Percentiles rank a stretch among this genome's conserved stretches.
Conservation (phyloP, 2,797 vertebrate species). For the Balearica regulorum region DNA sequence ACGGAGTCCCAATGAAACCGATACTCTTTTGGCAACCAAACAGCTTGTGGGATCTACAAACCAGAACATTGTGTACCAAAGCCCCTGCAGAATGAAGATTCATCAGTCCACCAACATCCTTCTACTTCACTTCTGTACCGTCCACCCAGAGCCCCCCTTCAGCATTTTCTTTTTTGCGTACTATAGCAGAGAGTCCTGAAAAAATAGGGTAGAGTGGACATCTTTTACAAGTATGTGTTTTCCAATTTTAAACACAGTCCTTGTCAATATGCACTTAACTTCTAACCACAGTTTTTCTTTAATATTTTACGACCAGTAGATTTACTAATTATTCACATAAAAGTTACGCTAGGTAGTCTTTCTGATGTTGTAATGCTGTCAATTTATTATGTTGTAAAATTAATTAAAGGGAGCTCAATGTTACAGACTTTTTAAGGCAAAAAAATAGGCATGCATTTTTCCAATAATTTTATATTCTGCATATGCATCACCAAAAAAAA, state of each 20-base stretch:
- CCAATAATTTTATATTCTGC: not conserved
- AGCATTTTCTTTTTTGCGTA: not conserved
- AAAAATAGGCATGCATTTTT: not conserved
- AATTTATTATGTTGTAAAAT: not conserved
- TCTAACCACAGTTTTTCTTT: not conserved
- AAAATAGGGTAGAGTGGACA: fast-evolving
- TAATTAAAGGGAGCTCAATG: not conserved
- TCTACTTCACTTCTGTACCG: not conserved
- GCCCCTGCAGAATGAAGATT: not conserved
- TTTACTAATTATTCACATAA: not conserved
- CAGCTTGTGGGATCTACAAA: not conserved
- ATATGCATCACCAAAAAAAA: not conserved
- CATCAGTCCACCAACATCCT: not conserved
- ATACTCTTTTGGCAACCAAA: not conserved
- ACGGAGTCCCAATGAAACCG: not conserved
- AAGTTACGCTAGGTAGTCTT: not conserved
- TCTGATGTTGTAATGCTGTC: not conserved
- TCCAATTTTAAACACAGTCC: not conserved
- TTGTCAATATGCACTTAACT: not conserved
- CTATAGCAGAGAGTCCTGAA: not conserved
- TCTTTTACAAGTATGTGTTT: not conserved
- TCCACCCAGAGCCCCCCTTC: not conserved
- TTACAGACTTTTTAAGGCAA: not conserved
- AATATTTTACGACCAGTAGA: not conserved
- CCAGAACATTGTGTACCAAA: fast-evolving